Conservation (phyloP, 2,113 vertebrate genomes). For the Buteo buteo region DNA sequence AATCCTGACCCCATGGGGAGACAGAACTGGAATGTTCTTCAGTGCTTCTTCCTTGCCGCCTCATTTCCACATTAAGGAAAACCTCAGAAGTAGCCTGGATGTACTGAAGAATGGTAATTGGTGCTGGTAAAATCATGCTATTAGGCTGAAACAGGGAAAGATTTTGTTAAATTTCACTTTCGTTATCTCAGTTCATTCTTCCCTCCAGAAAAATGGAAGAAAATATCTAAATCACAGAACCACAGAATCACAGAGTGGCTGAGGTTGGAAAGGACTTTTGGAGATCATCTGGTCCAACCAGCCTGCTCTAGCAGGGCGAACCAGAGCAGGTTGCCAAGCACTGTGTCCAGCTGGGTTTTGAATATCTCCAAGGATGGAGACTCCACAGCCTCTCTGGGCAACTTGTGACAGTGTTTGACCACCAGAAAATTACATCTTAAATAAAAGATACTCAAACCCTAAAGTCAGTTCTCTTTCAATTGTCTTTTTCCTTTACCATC, state of each 20-base stretch:
- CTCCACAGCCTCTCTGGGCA: not conserved
- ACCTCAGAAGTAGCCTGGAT: not conserved
- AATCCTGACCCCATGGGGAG: not conserved
- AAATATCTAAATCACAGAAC: not conserved
- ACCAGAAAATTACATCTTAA: not conserved
- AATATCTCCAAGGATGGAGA: not conserved
- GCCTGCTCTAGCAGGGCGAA: not conserved
- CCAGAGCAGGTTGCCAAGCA: not conserved
- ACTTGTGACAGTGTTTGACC: not conserved
- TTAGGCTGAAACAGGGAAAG: not conserved
- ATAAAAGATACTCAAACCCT: not conserved
- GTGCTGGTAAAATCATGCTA: not conserved
- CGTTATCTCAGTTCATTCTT: not conserved
- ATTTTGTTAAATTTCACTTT: not conserved
- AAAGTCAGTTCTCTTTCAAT: not conserved
- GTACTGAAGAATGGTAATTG: not conserved
- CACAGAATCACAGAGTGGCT: not conserved
- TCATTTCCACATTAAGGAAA: not conserved
- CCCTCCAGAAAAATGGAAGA: not conserved
- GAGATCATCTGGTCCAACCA: not conserved
- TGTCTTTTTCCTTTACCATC: not conserved
- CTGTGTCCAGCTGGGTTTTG: not conserved
- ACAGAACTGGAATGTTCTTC: not conserved
- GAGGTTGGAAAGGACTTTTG: not conserved
- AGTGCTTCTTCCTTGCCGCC: not conserved